phyloP scores from a whole-genome alignment of 1,140 invertebrate genomes.

The Antheraea mylitta region DNA sequence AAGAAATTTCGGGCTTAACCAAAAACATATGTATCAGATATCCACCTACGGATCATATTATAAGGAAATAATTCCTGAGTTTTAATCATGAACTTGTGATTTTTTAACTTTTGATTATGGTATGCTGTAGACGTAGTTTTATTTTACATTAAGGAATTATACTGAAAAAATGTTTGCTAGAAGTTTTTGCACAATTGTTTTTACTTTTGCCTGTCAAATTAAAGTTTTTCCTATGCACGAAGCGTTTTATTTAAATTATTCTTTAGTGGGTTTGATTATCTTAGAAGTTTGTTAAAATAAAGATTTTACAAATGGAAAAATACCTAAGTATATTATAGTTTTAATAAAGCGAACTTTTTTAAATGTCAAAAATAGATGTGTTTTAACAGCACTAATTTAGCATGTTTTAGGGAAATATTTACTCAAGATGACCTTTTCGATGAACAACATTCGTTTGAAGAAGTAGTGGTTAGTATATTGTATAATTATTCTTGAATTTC shows the following conservation, averaged over 20 bases:
- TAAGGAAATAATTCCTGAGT: constrained; percentile 35
- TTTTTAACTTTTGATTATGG: constrained; percentile 71
- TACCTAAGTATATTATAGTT: no score
- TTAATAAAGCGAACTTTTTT: no score
- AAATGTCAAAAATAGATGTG: no score
- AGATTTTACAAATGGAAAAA: no score
- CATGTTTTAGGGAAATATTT: no score
- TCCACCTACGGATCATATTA: constrained; percentile 31
- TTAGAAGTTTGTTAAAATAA: no score
- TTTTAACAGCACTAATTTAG: no score
- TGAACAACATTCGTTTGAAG: no score
- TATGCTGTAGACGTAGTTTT: constrained; percentile 31
- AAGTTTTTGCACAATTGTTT: constrained; percentile 52
- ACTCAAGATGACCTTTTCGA: no score
- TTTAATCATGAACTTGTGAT: constrained; percentile 75
- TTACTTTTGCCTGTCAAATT: constrained; percentile 57
- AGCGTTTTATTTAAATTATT: background rate
- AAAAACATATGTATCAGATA: constrained; percentile 56
- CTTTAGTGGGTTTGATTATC: background rate
- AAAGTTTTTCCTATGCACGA: constrained; percentile 32
- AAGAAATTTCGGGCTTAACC: constrained; percentile 19
- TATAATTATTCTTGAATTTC: no score
- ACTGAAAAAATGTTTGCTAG: background rate
- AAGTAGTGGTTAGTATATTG: no score
- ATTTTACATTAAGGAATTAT: background rate